These are phyloP conservation scores for Rhinopomastus cyanomelas DNA, from an alignment of 2,113 vertebrate species.

Conservation along the genomic window DNA sequence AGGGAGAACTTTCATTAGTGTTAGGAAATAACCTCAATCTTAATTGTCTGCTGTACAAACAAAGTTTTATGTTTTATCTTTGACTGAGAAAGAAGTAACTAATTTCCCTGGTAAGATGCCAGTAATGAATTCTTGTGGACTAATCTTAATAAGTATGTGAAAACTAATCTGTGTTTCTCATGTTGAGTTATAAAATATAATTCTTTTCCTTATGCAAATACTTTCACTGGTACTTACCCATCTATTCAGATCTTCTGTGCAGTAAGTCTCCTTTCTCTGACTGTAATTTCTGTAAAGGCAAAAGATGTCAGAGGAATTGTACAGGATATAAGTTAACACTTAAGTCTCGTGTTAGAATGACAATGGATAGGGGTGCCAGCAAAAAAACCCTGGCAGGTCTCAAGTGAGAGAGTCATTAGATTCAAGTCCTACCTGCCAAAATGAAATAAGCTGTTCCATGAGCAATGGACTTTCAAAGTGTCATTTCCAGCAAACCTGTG, in stretches of 20 bases:
- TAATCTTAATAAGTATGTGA: conserved; percentile 62
- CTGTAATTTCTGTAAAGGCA: conserved; percentile 16
- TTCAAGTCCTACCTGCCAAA: neutral
- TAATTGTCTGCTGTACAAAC: conserved; percentile 67
- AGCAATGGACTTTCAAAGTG: neutral
- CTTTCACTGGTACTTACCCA: conserved; percentile 52
- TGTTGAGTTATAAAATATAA: conserved; percentile 60
- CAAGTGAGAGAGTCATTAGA: neutral
- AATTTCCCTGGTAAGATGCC: conserved; percentile 61
- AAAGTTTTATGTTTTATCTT: conserved; percentile 54
- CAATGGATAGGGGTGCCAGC: neutral
- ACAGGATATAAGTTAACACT: conserved; percentile 21
- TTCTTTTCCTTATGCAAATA: conserved; percentile 59
- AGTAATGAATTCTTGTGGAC: conserved; percentile 60
- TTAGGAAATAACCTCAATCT: conserved; percentile 68
- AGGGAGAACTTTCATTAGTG: conserved; percentile 52
- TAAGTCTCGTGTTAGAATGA: conserved; percentile 4
- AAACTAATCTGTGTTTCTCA: conserved; percentile 48
- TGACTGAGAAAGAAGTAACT: conserved; percentile 62
- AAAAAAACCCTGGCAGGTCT: neutral
- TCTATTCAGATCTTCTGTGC: conserved; percentile 50
- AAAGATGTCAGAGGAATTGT: neutral
- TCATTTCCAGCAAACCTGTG: neutral
- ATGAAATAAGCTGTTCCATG: neutral
- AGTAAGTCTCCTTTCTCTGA: conserved; percentile 35